Conservation (phyloP, 2,113 vertebrate species). For the Macquaria ambigua region DNA sequence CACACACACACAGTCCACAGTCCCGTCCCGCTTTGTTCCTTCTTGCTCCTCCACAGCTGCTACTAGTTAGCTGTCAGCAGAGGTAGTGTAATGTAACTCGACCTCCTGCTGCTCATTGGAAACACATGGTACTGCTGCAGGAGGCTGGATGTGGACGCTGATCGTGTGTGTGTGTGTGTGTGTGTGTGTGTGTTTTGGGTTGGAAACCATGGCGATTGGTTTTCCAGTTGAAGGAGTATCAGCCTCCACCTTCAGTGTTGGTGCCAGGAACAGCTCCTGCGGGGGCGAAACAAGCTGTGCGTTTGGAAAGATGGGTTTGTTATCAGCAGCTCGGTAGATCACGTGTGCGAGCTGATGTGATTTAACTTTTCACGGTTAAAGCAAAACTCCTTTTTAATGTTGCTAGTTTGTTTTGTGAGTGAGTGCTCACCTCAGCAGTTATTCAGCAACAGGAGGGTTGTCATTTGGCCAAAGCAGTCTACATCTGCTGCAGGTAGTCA, state of each 20-base stretch:
- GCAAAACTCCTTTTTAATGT: background rate
- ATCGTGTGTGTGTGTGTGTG: conserved; percentile 1
- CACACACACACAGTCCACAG: background rate
- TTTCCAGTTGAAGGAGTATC: conserved; percentile 46
- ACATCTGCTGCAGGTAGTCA: no score
- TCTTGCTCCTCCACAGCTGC: conserved; percentile 48
- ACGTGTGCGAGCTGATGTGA: background rate
- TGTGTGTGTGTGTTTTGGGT: conserved; percentile 27
- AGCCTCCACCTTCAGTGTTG: conserved; percentile 43
- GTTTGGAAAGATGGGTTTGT: conserved; percentile 28
- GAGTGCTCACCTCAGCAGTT: background rate
- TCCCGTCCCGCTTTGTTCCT: conserved; percentile 16
- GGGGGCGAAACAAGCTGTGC: conserved; percentile 49
- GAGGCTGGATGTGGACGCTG: conserved; percentile 25
- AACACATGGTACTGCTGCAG: conserved; percentile 56
- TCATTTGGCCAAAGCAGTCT: background rate
- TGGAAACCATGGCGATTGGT: conserved; percentile 66
- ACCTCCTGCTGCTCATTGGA: conserved; percentile 62
- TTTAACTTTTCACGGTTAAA: background rate
- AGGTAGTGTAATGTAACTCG: conserved; percentile 39
- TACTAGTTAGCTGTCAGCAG: conserved; percentile 47
- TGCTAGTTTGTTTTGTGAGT: background rate
- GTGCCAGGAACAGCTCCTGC: conserved; percentile 68
- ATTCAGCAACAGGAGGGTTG: background rate
- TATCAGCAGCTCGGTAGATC: conserved; percentile 38